Evolutionary conservation across 1,140 invertebrate species (phyloP), one percentile per base, ranked within the genome.

Genomic region (Meloidogyne hapla): DNA sequence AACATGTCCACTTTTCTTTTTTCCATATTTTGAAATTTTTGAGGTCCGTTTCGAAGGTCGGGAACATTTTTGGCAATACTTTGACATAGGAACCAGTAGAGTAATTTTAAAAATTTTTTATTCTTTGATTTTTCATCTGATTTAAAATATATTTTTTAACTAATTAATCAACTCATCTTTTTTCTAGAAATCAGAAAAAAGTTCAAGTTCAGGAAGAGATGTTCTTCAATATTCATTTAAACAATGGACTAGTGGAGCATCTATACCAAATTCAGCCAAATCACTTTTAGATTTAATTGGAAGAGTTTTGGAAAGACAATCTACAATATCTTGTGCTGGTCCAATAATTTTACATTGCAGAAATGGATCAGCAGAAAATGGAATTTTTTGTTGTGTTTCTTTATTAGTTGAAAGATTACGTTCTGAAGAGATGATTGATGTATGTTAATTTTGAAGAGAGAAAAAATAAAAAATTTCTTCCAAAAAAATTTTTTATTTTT

Each of bases 361-460:
- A 69, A 84, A 68, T 33, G 69, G 89, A 13, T 88, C 88, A 0
- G 85, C 84, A 33, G 86, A 88, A 76, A 88, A 86, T 75, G 89
- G 89, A 4, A 63, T 90, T 23, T 89, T 88, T 77, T 87, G 85
- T 76, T 87, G 87, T 5, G 80, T 88, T 18, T 87, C 85, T 76
- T 78, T 88, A 26, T 77, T 89, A 15, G 79, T 89, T 65, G 89
- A 90, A 78, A 80, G 88, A 63, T 83, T 89, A 71, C 87, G 88
- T 71, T 81, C 88, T 25, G 89, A 90, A 62, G 83, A 88, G 42
- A 87, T 89, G 78, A 86, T 90, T 26, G 69, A 28, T 13, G 33
- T 26, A 56, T 12, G 12, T 69, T 69, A n/a, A n/a, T n/a, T n/a
- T n/a, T n/a, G 2, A 21, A 9, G 15, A 5, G n/a, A 28, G 5